phyloP scores from a whole-genome alignment of 1,140 invertebrate species.

The Tetragnatha versicolor region DNA sequence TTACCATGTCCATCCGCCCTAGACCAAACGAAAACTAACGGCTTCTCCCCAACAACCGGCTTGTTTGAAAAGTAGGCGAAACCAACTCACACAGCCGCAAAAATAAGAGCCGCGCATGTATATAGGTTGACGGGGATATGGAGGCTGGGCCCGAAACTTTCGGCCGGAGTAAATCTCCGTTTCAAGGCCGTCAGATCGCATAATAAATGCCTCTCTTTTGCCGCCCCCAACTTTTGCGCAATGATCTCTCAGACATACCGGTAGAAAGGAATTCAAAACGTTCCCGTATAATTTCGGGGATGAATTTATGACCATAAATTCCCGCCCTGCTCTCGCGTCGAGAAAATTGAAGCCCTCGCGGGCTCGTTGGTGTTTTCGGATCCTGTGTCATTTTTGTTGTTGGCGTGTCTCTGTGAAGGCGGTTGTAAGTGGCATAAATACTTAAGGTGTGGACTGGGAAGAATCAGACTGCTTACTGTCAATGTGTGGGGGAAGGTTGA shows the following conservation, averaged over 20 bases:
- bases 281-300: slow-evolving; percentile 42
- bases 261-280: slow-evolving; percentile 20
- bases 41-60: neutral
- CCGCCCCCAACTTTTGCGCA: slow-evolving; percentile 38
- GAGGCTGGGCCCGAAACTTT: slow-evolving; percentile 3
- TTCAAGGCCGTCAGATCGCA: slow-evolving; percentile 47
- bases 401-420: too few species aligned
- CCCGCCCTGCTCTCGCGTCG: neutral
- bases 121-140: neutral
- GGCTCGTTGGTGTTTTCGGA: too few species aligned
- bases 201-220: slow-evolving; percentile 40
- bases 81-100: neutral
- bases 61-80: neutral
- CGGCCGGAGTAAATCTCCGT: slow-evolving; percentile 24
- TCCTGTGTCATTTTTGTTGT: slow-evolving; percentile 24
- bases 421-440: too few species aligned
- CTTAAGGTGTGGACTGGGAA: too few species aligned
- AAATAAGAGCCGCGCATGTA: slow-evolving; percentile 1
- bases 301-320: slow-evolving; percentile 35
- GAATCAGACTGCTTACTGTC: too few species aligned
- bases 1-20: too few species aligned
- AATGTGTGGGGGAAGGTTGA: too few species aligned
- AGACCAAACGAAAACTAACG: neutral
- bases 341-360: slow-evolving; percentile 17
- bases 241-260: slow-evolving; percentile 35